Evolutionary conservation across 2,888 invertebrate genomes (phyloP), one percentile per base, ranked within the genome.

Genomic region (Macroteleia sp.): DNA sequence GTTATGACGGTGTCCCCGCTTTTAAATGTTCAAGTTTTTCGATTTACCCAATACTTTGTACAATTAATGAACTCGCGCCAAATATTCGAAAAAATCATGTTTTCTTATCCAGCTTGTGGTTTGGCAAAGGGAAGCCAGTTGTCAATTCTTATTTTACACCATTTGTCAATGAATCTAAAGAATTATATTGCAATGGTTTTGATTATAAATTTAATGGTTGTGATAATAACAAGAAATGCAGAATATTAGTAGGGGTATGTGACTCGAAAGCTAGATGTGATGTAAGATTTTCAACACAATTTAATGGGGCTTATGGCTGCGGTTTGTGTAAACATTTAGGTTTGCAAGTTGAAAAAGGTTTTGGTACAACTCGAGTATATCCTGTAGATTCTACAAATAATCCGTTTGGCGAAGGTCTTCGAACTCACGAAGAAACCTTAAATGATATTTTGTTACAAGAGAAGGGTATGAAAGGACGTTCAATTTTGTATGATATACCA

Each of bases 281-380:
- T 6, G 56, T 80, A 4, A 8, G 54, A 57, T 48, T 32, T 39
- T 32, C 61, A 2, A 36, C 32, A 10, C 75, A 64, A 41, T 80
- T 70, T 16, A 77, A 75, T 54, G 80, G 77, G 1, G 39, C 59
- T 20, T 79, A 73, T 30, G 81, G 79, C 0, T 82, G 79, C 54
- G 69, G 71, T 0, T 41, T 75, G 5, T 82, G 81, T 30, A 28
- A 48, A 3, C 71, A 80, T 73, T 46, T 56, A 10, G 79, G 81
- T 8, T 34, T 59, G 41, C n/a, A 8, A 52, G 41, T 81, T 14
- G 32, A 41, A 1, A 79, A 78, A 61, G 79, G 77, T 0, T 62
- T 48, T 14, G 81, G 81, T 8, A 41, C 36, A 30, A 19, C 44
- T 3, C 44, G 34, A 20, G 14, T 36, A 14, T 81, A 81, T 41